Evolutionary conservation across 2,797 vertebrate genomes (phyloP).

Genomic region (Peromyscus aztecus): DNA sequence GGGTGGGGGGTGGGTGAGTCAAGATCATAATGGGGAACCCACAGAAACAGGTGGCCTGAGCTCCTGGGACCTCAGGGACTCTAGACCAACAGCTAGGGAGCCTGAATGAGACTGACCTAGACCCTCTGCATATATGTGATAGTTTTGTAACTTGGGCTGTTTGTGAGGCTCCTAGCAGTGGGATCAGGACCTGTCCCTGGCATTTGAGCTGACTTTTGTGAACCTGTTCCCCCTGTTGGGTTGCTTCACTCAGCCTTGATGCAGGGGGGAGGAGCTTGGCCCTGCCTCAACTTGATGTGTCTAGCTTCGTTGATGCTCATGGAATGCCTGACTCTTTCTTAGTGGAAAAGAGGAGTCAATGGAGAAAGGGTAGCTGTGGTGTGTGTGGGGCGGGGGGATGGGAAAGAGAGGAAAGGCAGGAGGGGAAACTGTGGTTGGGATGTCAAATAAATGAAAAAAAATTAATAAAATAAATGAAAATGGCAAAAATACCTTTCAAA

Average conservation of each 20-base stretch:
- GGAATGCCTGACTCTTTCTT: not conserved
- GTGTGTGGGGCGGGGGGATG: too few relatives aligned
- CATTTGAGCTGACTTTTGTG: not conserved
- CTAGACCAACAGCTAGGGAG: too few relatives aligned
- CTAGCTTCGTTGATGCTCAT: too few relatives aligned
- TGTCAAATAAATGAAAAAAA: not conserved
- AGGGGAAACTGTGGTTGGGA: not conserved
- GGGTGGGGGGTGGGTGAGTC: too few relatives aligned
- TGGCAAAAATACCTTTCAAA: not conserved
- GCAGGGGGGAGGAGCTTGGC: not conserved
- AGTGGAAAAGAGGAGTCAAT: not conserved
- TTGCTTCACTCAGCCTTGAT: not conserved
- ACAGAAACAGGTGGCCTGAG: too few relatives aligned
- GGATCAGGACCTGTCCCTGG: not conserved
- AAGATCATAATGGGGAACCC: too few relatives aligned
- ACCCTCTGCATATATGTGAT: too few relatives aligned
- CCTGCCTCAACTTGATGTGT: not conserved
- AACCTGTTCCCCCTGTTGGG: not conserved
- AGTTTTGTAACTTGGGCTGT: not conserved
- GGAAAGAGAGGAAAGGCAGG: too few relatives aligned
- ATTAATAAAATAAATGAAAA: not conserved
- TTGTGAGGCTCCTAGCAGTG: not conserved
- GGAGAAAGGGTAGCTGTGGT: not conserved
- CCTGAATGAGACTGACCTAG: too few relatives aligned
- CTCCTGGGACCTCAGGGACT: too few relatives aligned